Evolutionary conservation across 2,888 invertebrate genomes (phyloP), one percentile per base, ranked within the genome.

Genomic region (Brachyopa scutellaris): DNA sequence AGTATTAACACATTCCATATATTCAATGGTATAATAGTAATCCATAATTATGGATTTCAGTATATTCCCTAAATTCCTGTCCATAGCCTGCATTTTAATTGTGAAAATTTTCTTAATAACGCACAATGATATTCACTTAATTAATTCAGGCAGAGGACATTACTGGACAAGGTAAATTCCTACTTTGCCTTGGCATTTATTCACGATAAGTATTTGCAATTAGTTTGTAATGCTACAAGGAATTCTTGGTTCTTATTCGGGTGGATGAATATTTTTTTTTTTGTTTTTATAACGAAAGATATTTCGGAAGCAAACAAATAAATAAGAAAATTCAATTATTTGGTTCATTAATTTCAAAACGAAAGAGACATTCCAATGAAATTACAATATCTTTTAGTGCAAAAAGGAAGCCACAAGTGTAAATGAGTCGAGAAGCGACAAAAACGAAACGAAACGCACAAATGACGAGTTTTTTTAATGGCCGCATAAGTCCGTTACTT

Each of bases 261-360:
- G 19, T 29, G 40, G 38, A 47, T 13, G 23, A 40, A 62, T 49
- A 17, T 53, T 38, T 55, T 61, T n/a, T n/a, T 47, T n/a, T 33
- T 55, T 11, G 36, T 57, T 45, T 70, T 51, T 57, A 38, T 23
- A 36, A 64, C 33, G 57, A 38, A 66, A 55, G 29, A 73, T 40
- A 67, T 61, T 79, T 29, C 11, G 15, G 33, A 55, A 42, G 33
- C 38, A 19, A 57, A 55, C 53, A 62, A 69, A 80, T 69, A 80
- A 80, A 69, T 74, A 57, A 74, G 69, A 70, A 82, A 80, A 76
- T 82, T 82, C 76, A 74, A 82, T 82, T 69, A 82, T 70, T 64
- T 64, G 76, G 69, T 76, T 82, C 80, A 82, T 82, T 82, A 82
- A 76, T 69, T 76, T 64, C 55, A 64, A 76, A 76, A 76, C 70